Percentiles rank a stretch among this genome's conserved stretches.
Evolutionary conservation across 2,797 vertebrate species (phyloP).

Genomic region (Chanos chanos): DNA sequence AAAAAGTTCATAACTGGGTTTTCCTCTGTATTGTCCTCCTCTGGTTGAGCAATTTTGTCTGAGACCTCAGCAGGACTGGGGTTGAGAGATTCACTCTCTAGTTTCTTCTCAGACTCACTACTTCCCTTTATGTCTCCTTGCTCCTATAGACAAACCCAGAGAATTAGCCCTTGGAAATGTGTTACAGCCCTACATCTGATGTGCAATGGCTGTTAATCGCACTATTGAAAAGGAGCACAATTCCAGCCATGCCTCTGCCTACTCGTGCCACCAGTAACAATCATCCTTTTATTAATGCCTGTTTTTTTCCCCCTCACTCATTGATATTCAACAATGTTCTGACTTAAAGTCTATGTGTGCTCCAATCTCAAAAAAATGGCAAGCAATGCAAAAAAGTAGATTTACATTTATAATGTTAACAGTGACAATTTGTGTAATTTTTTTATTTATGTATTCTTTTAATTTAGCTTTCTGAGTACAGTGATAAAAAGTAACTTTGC

Average conservation of each 20-base stretch:
- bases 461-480: too few species aligned
- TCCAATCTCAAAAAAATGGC: not conserved
- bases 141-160: constrained; percentile 75
- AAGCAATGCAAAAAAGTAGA: not conserved
- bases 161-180: constrained; percentile 60
- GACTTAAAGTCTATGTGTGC: constrained; percentile 46
- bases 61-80: constrained; percentile 34
- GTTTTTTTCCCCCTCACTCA: constrained; percentile 65
- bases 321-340: constrained; percentile 79
- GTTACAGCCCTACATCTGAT: constrained; percentile 61
- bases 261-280: constrained; percentile 73
- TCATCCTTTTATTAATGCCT: constrained; percentile 73
- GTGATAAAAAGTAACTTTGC: too few species aligned
- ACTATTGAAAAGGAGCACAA: constrained; percentile 76
- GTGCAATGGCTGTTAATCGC: constrained; percentile 68
- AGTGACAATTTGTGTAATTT: constrained; percentile 22
- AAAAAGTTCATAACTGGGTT: constrained; percentile 97
- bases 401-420: not conserved
- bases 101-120: constrained; percentile 42
- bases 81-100: constrained; percentile 50
- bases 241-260: constrained; percentile 83
- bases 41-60: constrained; percentile 43
- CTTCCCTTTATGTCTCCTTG: constrained; percentile 63
- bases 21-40: constrained; percentile 60
- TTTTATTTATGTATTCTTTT: not conserved